Percentiles rank a stretch among this genome's conserved stretches.
Evolutionary conservation across 2,888 invertebrate species (phyloP).

Genomic region (Erebia aethiops): DNA sequence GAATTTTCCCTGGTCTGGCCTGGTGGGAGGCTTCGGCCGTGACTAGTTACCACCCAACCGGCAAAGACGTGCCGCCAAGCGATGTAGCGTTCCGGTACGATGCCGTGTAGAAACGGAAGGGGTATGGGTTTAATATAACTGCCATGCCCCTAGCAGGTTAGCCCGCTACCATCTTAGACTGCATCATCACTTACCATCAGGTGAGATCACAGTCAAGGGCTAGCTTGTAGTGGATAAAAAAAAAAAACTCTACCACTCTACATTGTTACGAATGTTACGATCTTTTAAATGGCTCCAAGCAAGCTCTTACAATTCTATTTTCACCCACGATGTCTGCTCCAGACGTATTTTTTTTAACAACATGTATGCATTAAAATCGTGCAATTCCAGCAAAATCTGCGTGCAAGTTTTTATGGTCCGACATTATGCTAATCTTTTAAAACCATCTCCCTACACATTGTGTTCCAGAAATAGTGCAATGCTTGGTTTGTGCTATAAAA

Average conservation of each 20-base stretch:
- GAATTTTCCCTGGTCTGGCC: too few relatives aligned
- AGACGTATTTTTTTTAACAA: neutral
- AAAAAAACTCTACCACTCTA: neutral
- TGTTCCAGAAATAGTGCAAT: conserved; percentile 6
- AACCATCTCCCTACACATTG: conserved; percentile 7
- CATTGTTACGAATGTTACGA: conserved; percentile 11
- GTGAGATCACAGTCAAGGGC: too few relatives aligned
- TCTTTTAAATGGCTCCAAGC: neutral
- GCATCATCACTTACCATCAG: too few relatives aligned
- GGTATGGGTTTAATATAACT: too few relatives aligned
- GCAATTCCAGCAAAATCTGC: neutral
- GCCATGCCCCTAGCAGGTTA: too few relatives aligned
- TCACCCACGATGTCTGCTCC: neutral
- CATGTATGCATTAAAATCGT: conserved; percentile 13
- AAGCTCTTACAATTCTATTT: conserved; percentile 11
- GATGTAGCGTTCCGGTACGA: too few relatives aligned
- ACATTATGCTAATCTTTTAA: conserved; percentile 19
- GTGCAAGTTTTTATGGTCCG: neutral
- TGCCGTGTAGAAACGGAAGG: too few relatives aligned
- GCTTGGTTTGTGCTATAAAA: conserved; percentile 6
- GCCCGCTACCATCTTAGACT: too few relatives aligned
- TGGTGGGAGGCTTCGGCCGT: too few relatives aligned
- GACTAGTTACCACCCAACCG: too few relatives aligned
- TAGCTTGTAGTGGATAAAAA: too few relatives aligned
- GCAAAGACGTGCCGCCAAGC: too few relatives aligned